These are phyloP conservation scores for Caenorhabditis latens DNA, from an alignment of 1,140 invertebrate genomes.

Conservation along the genomic window DNA sequence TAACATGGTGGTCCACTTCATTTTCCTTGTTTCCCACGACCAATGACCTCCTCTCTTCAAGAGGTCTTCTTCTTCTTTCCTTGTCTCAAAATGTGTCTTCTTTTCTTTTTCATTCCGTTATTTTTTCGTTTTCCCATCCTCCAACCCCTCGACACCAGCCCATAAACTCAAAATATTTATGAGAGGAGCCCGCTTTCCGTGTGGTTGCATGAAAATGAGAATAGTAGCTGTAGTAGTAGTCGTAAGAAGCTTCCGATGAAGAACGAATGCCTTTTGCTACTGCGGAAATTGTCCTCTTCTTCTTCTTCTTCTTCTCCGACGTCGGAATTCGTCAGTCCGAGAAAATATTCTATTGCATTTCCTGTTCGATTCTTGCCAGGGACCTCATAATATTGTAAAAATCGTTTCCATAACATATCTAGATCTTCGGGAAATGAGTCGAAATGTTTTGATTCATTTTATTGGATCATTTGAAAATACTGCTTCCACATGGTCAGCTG, in stretches of 20 bases:
- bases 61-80: conserved; percentile 5
- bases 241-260: neutral
- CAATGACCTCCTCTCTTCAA: conserved; percentile 1
- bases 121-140: conserved; percentile 4
- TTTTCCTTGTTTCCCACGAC: conserved; percentile 14
- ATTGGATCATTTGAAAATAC: neutral
- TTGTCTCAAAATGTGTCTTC: conserved; percentile 12
- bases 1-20: neutral
- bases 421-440: too few relatives aligned
- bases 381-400: too few relatives aligned
- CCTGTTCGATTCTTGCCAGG: conserved; percentile 1
- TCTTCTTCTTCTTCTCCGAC: neutral
- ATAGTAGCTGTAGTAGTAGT: conserved; percentile 24
- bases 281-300: conserved; percentile 9
- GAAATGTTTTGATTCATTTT: neutral
- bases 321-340: neutral
- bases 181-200: neutral
- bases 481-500: conserved; percentile 27
- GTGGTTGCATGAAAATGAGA: conserved; percentile 37
- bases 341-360: conserved; percentile 16
- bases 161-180: conserved; percentile 57
- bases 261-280: conserved; percentile 12
- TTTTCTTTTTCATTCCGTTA: neutral
- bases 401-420: too few relatives aligned
- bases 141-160: neutral